Conservation (phyloP, 1,140 invertebrate species). For the Pectinophora gossypiella region DNA sequence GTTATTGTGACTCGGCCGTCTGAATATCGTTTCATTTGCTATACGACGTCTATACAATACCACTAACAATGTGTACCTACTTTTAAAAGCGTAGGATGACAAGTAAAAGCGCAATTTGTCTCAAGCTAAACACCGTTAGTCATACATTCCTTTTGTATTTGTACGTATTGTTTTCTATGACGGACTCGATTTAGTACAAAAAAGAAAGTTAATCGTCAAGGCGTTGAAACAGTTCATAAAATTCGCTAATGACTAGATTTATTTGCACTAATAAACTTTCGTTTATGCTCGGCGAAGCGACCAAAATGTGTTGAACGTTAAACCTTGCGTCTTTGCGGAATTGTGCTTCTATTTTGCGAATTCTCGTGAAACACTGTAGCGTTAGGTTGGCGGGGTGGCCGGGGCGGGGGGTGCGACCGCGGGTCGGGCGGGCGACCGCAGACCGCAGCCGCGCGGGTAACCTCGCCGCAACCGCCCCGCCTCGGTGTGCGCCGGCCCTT, state of each 20-base stretch:
- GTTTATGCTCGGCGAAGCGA: no score
- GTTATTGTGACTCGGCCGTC: slow-evolving; percentile 40
- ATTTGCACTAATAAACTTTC: background rate
- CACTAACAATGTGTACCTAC: no score
- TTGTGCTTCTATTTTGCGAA: background rate
- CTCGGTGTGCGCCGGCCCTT: background rate
- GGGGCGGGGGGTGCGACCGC: slow-evolving; percentile 15
- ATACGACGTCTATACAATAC: no score
- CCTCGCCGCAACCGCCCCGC: slow-evolving; percentile 19
- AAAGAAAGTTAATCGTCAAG: no score
- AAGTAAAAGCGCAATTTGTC: no score
- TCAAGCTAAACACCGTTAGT: no score
- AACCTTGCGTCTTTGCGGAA: background rate
- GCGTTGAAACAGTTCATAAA: background rate
- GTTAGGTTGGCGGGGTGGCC: background rate
- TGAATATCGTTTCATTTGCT: slow-evolving; percentile 28
- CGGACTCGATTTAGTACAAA: no score
- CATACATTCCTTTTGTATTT: no score
- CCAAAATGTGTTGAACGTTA: background rate
- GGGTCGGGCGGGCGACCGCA: slow-evolving; percentile 24
- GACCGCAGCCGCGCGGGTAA: slow-evolving; percentile 32
- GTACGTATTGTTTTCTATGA: no score
- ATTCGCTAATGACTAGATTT: no score
- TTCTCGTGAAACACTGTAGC: background rate
- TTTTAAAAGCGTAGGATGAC: no score